Base-by-base conservation (phyloP, 1,140 invertebrate species). In the Drosophila ohnishii region DNA sequence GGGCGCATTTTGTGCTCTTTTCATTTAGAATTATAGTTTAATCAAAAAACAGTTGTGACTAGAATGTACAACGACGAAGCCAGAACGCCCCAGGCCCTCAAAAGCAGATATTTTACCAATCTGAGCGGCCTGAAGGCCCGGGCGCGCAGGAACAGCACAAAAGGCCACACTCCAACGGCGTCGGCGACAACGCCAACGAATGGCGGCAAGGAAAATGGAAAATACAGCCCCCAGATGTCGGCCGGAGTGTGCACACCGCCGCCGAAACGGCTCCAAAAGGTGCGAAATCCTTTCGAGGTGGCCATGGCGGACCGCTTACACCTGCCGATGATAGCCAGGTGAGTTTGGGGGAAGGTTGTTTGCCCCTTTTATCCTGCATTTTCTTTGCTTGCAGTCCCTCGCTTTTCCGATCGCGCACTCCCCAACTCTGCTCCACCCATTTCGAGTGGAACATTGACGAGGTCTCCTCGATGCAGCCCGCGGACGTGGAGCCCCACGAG, bases 361-460 rank as follows among this genome's bases (percentile, higher is more conserved):
- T 14, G 25, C 16, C 14, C 22, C 22, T n/a, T 10, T 39, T 32
- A 37, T 45, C 16, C 16, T 16, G 42, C 28, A 14, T 28, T 37
- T 62, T 14, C 32, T 48, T 22, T 8, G 13, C 42, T 51, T 67
- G 13, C 44, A 92, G 91, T 60, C 91, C 91, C 0, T 92, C 91
- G 7, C 65, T 92, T 1, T 92, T 92, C 61, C 89, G 72, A 2
- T 77, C 55, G 19, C 77, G 55, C n/a, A 92, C 91, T 1, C 91
- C 91, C 0, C 91, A 92, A 48, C 58, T 92, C 9, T 90, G 89
- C 25, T 93, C 93, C 25, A 91, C 92, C 6, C 84, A 79, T 11
- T 94, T 94, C 67, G 83, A 88, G 42, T 94, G 93, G 93, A 93
- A 90, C 4, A 92, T 94, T 13, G 93, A 94, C 6, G 93, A 94